phyloP scores from a whole-genome alignment of 2,888 invertebrate species.

The Ctenicera cuprea region DNA sequence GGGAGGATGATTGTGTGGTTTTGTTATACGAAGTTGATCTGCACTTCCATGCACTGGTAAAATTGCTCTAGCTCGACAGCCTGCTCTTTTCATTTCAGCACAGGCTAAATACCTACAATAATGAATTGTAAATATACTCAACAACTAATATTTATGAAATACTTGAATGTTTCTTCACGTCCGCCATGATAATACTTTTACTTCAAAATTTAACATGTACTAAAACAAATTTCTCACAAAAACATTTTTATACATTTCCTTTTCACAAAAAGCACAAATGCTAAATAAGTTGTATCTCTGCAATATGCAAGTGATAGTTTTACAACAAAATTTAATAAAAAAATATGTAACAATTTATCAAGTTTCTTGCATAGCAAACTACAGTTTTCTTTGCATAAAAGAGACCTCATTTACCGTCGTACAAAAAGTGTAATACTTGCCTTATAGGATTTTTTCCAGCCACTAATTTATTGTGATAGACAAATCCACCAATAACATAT shows the following conservation, averaged over 20 bases:
- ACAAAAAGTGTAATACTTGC: constrained; percentile 47
- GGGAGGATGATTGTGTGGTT: constrained; percentile 67
- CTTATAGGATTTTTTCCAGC: constrained; percentile 48
- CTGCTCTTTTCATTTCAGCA: constrained; percentile 65
- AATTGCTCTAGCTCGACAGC: constrained; percentile 66
- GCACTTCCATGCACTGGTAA: constrained; percentile 63
- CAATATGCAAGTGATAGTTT: too few relatives aligned
- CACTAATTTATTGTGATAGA: constrained; percentile 54
- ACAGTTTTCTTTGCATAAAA: too few relatives aligned
- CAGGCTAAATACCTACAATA: constrained; percentile 65
- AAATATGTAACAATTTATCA: too few relatives aligned
- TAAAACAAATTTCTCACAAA: not conserved
- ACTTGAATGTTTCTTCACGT: too few relatives aligned
- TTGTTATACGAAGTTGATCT: constrained; percentile 62
- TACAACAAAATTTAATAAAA: too few relatives aligned
- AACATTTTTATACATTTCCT: not conserved
- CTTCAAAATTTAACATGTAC: too few relatives aligned
- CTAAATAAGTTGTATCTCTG: too few relatives aligned
- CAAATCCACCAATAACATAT: constrained; percentile 53
- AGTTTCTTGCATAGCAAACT: too few relatives aligned
- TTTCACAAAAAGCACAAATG: too few relatives aligned
- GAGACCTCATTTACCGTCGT: too few relatives aligned
- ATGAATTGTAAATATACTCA: not conserved
- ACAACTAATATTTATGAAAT: too few relatives aligned
- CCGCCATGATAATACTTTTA: too few relatives aligned